Conservation (phyloP, 2,797 vertebrate genomes). For the Pseudotriccus pelzelni region DNA sequence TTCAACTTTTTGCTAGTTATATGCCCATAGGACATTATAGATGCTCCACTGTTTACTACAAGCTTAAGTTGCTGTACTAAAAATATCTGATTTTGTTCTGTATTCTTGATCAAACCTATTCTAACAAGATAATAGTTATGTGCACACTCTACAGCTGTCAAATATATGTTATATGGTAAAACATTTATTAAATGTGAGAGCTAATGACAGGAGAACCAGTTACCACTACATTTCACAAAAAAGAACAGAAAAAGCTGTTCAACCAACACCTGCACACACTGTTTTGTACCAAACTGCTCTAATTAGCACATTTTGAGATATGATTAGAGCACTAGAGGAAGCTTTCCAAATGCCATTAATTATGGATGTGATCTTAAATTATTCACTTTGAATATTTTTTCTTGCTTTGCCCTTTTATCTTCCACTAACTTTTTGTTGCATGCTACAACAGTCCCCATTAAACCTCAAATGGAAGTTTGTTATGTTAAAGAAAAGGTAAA, state of each 20-base stretch:
- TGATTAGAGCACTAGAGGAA: conserved; percentile 77
- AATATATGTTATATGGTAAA: conserved; percentile 22
- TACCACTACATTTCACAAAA: background rate
- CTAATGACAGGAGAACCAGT: background rate
- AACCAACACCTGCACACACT: conserved; percentile 72
- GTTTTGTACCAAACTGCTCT: conserved; percentile 71
- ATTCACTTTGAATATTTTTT: conserved; percentile 75
- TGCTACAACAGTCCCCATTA: conserved; percentile 72
- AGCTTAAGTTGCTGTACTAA: background rate
- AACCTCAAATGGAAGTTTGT: conserved; percentile 51
- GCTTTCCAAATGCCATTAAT: conserved; percentile 76
- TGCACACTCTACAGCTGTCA: background rate
- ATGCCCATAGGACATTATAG: background rate
- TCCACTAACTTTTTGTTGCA: conserved; percentile 68
- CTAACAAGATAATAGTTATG: conserved; percentile 19
- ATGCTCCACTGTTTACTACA: background rate
- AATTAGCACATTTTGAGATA: conserved; percentile 76
- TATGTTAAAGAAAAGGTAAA: conserved; percentile 68
- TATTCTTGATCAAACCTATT: conserved; percentile 7
- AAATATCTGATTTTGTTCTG: background rate
- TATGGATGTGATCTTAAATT: conserved; percentile 80
- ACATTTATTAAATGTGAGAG: background rate
- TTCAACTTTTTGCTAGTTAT: background rate
- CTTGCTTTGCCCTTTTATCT: conserved; percentile 73
- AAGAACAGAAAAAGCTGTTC: conserved; percentile 38